Evolutionary conservation across 1,140 invertebrate genomes (phyloP).

Genomic region (Drosophila insularis): DNA sequence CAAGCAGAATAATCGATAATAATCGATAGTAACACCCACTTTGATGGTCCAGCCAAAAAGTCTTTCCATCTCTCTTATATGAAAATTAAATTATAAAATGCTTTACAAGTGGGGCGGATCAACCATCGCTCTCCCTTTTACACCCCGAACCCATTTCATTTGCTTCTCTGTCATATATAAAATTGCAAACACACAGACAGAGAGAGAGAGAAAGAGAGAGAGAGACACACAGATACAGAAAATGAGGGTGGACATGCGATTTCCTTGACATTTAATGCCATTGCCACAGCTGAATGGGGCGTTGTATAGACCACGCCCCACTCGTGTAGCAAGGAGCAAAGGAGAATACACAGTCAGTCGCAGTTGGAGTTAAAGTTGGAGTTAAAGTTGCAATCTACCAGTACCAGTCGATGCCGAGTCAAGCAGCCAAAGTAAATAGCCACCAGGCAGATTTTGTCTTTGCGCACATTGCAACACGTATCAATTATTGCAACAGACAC

Average conservation of each 20-base stretch:
- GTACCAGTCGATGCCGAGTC: constrained; percentile 24
- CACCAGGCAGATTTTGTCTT: constrained; percentile 73
- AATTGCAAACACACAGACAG: constrained; percentile 39
- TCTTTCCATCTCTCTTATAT: constrained; percentile 28
- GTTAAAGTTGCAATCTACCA: constrained; percentile 10
- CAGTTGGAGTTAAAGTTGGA: constrained; percentile 1
- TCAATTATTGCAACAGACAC: constrained; percentile 61
- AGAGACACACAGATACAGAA: constrained; percentile 11
- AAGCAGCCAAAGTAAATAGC: constrained; percentile 70
- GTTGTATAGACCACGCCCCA: constrained; percentile 60
- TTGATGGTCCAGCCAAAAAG: constrained; percentile 41
- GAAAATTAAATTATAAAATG: constrained; percentile 81
- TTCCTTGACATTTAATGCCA: constrained; percentile 78
- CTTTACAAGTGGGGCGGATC: constrained; percentile 72
- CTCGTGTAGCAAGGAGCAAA: constrained; percentile 49
- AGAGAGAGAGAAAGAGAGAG: constrained; percentile 4
- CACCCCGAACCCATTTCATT: not conserved
- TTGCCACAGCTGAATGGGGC: constrained; percentile 60
- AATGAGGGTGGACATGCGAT: constrained; percentile 78
- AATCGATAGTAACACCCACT: constrained; percentile 75
- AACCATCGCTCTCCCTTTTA: constrained; percentile 22
- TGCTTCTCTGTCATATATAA: constrained; percentile 36
- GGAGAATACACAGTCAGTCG: constrained; percentile 13
- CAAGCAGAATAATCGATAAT: constrained; percentile 73
- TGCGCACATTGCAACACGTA: constrained; percentile 74